A percentile compares a stretch with the other conserved stretches of the same genome.
These are phyloP conservation scores for Agriopis leucophaearia DNA, from an alignment of 2,888 invertebrate species.

Conservation along the genomic window DNA sequence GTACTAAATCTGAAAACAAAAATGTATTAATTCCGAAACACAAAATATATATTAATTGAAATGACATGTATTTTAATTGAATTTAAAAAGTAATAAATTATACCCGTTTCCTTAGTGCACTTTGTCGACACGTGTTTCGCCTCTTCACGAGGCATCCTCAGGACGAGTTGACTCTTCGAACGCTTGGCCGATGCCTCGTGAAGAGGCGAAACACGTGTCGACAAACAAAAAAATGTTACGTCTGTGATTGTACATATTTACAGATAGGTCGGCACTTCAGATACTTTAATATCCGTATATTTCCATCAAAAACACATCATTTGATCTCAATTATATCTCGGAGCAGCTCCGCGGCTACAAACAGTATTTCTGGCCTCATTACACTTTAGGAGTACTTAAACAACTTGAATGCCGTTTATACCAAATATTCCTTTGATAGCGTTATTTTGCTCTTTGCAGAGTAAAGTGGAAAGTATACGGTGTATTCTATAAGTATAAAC, in stretches of 20 bases:
- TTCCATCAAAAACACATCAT: neutral
- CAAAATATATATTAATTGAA: too few species aligned
- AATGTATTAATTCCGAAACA: too few species aligned
- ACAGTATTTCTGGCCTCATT: slow-evolving; percentile 15
- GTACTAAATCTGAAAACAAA: too few species aligned
- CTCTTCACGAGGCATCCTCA: too few species aligned
- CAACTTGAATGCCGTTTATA: slow-evolving; percentile 16
- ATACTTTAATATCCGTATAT: neutral
- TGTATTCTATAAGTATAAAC: neutral
- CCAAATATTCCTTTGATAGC: slow-evolving; percentile 33
- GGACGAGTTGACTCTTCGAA: too few species aligned
- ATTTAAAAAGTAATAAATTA: too few species aligned
- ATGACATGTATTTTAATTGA: too few species aligned
- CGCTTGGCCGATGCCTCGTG: too few species aligned
- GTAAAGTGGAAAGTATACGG: slow-evolving; percentile 10
- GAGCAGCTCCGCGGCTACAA: neutral
- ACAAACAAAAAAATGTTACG: too few species aligned
- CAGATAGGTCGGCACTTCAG: neutral
- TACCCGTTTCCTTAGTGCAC: too few species aligned
- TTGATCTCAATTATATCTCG: slow-evolving; percentile 4
- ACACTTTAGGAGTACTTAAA: slow-evolving; percentile 18
- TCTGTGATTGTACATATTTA: neutral
- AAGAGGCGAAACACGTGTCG: too few species aligned
- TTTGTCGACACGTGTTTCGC: too few species aligned
- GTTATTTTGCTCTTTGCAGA: slow-evolving; percentile 24